Conservation (phyloP, 2,888 invertebrate genomes). For the Noctua fimbriata region DNA sequence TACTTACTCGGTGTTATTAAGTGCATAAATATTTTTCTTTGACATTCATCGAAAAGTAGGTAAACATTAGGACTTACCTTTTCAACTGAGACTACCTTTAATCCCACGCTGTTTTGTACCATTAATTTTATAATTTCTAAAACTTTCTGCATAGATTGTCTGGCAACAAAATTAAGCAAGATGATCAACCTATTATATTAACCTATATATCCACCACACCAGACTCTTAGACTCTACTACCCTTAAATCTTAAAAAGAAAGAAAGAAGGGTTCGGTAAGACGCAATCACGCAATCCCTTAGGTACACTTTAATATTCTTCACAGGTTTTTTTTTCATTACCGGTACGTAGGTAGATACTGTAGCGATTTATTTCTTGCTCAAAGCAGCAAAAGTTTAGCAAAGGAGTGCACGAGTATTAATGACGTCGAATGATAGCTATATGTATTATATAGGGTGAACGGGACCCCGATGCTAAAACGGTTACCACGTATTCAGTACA, state of each 20-base stretch:
- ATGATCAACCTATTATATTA: background rate
- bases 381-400: background rate
- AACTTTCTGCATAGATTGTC: background rate
- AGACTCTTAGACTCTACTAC: background rate
- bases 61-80: slow-evolving; percentile 18
- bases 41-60: slow-evolving; percentile 26
- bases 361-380: background rate
- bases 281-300: background rate
- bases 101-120: slow-evolving; percentile 5
- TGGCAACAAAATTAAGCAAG: background rate
- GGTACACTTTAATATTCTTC: background rate
- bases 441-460: background rate
- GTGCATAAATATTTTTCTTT: slow-evolving; percentile 43
- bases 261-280: background rate
- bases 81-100: slow-evolving; percentile 19
- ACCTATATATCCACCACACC: background rate
- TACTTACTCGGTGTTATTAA: slow-evolving; percentile 48
- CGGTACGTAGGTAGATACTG: background rate
- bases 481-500: too few species aligned
- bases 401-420: background rate
- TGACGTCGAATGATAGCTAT: background rate
- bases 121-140: slow-evolving; percentile 7
- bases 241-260: background rate
- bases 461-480: too few species aligned
- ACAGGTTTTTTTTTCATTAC: background rate